Evolutionary conservation across 2,888 invertebrate genomes (phyloP).

Genomic region (Aelia acuminata): DNA sequence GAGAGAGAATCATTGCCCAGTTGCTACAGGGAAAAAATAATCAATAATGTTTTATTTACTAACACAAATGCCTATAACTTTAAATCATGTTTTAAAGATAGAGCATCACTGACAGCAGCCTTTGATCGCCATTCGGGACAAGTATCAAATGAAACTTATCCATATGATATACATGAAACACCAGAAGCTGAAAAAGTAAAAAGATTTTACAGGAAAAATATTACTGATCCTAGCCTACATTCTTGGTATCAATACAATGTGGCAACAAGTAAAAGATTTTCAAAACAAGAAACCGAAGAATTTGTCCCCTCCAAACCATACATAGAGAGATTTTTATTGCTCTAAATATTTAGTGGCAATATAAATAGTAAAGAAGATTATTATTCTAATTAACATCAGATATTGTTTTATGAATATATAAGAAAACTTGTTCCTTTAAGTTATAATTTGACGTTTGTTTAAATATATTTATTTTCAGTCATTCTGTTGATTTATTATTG

Average conservation of each 20-base stretch:
- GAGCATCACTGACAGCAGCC: constrained; percentile 28
- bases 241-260: constrained; percentile 59
- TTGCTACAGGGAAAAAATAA: constrained; percentile 40
- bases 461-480: neutral
- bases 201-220: constrained; percentile 59
- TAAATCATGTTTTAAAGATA: constrained; percentile 56
- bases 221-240: constrained; percentile 50
- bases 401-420: neutral
- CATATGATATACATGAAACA: constrained; percentile 53
- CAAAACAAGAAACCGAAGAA: constrained; percentile 14
- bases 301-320: neutral
- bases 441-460: neutral
- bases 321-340: constrained; percentile 7
- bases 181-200: constrained; percentile 53
- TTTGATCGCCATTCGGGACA: constrained; percentile 55
- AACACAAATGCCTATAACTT: constrained; percentile 53
- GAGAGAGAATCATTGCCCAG: neutral
- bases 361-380: no score
- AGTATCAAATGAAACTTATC: constrained; percentile 7
- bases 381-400: neutral
- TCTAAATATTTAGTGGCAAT: constrained; percentile 2
- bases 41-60: constrained; percentile 50
- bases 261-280: constrained; percentile 49
- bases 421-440: neutral
- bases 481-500: neutral